Percentiles rank a stretch among this genome's conserved stretches.
phyloP scores from a whole-genome alignment of 2,888 invertebrate species.

The Apomyelois bistriatella region DNA sequence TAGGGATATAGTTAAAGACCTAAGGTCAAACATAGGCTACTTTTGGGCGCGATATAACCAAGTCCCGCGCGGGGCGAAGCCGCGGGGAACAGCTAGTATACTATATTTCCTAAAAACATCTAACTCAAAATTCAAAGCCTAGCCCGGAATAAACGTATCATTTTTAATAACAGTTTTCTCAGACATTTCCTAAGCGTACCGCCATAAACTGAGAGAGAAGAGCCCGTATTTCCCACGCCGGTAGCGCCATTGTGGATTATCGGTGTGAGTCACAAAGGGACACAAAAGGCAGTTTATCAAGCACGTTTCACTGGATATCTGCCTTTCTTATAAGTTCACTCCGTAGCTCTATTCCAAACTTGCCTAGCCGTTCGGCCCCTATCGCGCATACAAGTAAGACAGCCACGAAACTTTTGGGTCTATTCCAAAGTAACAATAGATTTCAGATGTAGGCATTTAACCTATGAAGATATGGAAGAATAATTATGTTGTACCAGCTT shows the following conservation, averaged over 20 bases:
- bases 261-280: slow-evolving; percentile 52
- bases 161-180: slow-evolving; percentile 7
- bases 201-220: slow-evolving; percentile 38
- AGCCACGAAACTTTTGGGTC: slow-evolving; percentile 14
- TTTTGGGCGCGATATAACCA: too few species aligned
- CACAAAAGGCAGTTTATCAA: slow-evolving; percentile 68
- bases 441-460: slow-evolving; percentile 2
- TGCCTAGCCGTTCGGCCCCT: slow-evolving; percentile 32
- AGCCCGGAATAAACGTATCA: not conserved
- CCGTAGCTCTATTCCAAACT: slow-evolving; percentile 37
- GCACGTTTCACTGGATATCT: slow-evolving; percentile 55
- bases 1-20: too few species aligned
- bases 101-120: not conserved
- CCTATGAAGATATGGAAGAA: not conserved
- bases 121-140: not conserved
- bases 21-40: too few species aligned
- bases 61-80: too few species aligned
- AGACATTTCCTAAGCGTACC: slow-evolving; percentile 6
- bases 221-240: slow-evolving; percentile 37
- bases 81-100: too few species aligned
- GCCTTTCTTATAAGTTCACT: slow-evolving; percentile 42
- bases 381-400: slow-evolving; percentile 22
- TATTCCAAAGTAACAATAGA: slow-evolving; percentile 15
- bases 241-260: slow-evolving; percentile 54
- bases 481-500: too few species aligned